Evolutionary conservation across 2,888 invertebrate genomes (phyloP).

Genomic region (Euproctis similis): DNA sequence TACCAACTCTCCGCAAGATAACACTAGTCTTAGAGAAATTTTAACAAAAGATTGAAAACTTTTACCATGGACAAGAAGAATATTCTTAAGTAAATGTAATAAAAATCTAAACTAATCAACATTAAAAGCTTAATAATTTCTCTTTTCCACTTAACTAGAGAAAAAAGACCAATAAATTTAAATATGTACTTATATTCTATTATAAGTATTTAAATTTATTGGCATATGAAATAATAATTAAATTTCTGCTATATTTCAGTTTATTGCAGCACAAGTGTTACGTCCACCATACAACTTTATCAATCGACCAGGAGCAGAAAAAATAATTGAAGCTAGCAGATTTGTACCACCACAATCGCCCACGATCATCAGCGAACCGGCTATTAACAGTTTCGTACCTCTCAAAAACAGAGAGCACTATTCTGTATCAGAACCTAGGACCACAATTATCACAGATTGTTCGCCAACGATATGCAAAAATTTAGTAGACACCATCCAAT

Average conservation of each 20-base stretch:
- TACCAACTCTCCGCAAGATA: no score
- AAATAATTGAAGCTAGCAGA: slow-evolving; percentile 24
- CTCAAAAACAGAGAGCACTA: no score
- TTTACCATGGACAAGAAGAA: no score
- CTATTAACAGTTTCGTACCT: slow-evolving; percentile 20
- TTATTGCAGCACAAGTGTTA: slow-evolving; percentile 27
- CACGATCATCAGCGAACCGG: slow-evolving; percentile 20
- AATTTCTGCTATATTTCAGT: slow-evolving; percentile 27
- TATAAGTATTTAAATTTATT: no score
- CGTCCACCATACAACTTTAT: slow-evolving; percentile 24
- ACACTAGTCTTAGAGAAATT: no score
- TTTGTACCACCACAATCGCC: slow-evolving; percentile 5
- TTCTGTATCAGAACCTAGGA: slow-evolving; percentile 20
- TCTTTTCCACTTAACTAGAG: no score
- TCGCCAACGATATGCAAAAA: slow-evolving; percentile 52
- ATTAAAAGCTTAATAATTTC: no score
- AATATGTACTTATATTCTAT: no score
- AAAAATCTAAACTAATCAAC: no score
- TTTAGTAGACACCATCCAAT: slow-evolving; percentile 47
- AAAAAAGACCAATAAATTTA: no score
- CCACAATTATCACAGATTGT: slow-evolving; percentile 50
- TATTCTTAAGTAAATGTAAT: no score
- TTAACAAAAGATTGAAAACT: no score
- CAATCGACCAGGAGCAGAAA: slow-evolving; percentile 21
- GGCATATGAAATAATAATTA: not conserved